phyloP scores from a whole-genome alignment of 37 sponge, comb jelly and placozoan species.

The Diacarnus erythraeanus region DNA sequence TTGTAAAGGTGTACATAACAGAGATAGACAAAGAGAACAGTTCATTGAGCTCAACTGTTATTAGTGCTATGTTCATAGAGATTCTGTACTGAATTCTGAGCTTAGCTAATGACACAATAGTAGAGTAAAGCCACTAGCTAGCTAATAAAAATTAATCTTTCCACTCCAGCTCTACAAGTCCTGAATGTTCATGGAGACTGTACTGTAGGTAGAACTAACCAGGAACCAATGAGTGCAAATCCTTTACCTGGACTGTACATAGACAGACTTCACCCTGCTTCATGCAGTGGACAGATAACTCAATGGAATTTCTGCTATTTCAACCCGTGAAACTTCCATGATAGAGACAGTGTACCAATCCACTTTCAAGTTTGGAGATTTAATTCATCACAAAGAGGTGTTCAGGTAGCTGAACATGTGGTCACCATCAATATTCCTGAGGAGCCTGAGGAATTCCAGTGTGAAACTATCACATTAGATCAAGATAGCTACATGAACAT shows the following conservation, averaged over 20 bases:
- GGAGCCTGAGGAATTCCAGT: constrained; percentile 1
- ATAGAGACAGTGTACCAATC: neutral
- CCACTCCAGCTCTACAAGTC: too few species aligned
- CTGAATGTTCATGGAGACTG: too few species aligned
- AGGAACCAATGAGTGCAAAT: neutral
- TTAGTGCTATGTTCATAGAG: too few species aligned
- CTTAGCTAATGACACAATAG: too few species aligned
- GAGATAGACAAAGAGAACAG: too few species aligned
- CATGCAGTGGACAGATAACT: constrained; percentile 8
- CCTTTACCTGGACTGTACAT: neutral
- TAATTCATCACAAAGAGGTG: too few species aligned
- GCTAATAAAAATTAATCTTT: too few species aligned
- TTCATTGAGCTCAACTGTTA: too few species aligned
- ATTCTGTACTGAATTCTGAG: too few species aligned
- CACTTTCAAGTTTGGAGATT: neutral
- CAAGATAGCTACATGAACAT: neutral
- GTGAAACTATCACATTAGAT: neutral
- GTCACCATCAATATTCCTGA: neutral
- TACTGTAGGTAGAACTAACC: too few species aligned
- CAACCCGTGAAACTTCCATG: neutral
- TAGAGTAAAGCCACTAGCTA: too few species aligned
- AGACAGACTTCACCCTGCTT: neutral
- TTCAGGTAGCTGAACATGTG: neutral
- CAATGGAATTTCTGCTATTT: constrained; percentile 4
- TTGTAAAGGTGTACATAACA: too few species aligned